phyloP scores from a whole-genome alignment of 1,140 invertebrate species.

The Apocrypta bakeri region DNA sequence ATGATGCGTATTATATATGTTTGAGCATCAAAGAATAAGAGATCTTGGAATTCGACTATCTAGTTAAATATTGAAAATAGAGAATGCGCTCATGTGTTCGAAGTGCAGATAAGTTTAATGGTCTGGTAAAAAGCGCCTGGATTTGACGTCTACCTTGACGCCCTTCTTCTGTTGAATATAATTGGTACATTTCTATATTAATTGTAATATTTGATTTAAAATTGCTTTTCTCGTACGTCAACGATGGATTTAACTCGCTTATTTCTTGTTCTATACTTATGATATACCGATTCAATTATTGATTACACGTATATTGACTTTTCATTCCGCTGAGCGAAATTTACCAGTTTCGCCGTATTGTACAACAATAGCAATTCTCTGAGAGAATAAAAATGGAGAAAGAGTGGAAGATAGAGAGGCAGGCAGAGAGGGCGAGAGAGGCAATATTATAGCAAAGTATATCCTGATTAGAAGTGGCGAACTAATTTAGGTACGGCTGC shows the following conservation, averaged over 20 bases:
- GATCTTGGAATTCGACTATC: not conserved
- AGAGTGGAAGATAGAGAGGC: too few species aligned
- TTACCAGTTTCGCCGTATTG: too few species aligned
- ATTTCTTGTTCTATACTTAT: not conserved
- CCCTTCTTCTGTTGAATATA: slow-evolving; percentile 28
- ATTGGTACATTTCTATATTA: slow-evolving; percentile 29
- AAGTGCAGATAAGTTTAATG: slow-evolving; percentile 31
- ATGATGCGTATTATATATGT: not conserved
- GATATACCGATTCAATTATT: too few species aligned
- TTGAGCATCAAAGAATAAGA: not conserved
- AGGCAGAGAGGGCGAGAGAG: too few species aligned
- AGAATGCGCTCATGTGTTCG: too few species aligned
- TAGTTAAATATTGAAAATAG: not conserved
- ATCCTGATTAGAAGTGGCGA: slow-evolving; percentile 13
- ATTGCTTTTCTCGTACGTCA: not conserved
- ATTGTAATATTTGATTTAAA: slow-evolving; percentile 11
- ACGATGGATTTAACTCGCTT: not conserved
- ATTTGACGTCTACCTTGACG: slow-evolving; percentile 26
- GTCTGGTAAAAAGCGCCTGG: slow-evolving; percentile 13
- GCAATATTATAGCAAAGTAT: not conserved
- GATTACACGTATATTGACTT: too few species aligned
- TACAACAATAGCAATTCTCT: too few species aligned
- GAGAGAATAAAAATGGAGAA: too few species aligned
- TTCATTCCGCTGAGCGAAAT: too few species aligned
- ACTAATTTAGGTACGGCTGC: slow-evolving; percentile 16